Conservation (phyloP, 2,888 invertebrate genomes). For the Sceliomorpha sp. region DNA sequence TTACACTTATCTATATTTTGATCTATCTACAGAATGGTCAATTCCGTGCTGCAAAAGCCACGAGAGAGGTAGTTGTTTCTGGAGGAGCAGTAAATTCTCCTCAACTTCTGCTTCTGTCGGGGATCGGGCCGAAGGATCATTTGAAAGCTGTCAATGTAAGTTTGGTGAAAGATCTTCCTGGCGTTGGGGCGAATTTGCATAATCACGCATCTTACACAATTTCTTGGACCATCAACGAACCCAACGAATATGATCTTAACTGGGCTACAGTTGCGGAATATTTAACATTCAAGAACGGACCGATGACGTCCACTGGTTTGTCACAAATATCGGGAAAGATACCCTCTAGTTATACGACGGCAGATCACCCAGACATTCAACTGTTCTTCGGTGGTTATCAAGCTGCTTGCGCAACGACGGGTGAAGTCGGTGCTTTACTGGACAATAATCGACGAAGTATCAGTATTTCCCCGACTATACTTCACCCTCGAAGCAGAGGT, state of each 20-base stretch:
- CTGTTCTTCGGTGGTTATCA: slow-evolving; percentile 85
- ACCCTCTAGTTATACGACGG: slow-evolving; percentile 83
- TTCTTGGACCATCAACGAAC: slow-evolving; percentile 82
- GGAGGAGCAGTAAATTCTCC: slow-evolving; percentile 86
- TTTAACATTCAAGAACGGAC: slow-evolving; percentile 83
- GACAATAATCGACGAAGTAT: slow-evolving; percentile 72
- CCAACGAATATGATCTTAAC: slow-evolving; percentile 82
- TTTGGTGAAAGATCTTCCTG: slow-evolving; percentile 84
- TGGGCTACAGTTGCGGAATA: slow-evolving; percentile 85
- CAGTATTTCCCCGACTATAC: slow-evolving; percentile 83
- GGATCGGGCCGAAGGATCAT: slow-evolving; percentile 85
- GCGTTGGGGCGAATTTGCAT: slow-evolving; percentile 86
- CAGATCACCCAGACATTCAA: slow-evolving; percentile 84
- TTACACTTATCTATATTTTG: background rate
- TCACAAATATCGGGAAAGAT: slow-evolving; percentile 85
- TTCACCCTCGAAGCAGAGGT: slow-evolving; percentile 86
- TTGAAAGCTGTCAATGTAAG: slow-evolving; percentile 83
- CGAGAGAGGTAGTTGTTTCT: slow-evolving; percentile 82
- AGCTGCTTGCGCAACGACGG: slow-evolving; percentile 83
- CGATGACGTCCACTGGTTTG: slow-evolving; percentile 85
- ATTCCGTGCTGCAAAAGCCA: slow-evolving; percentile 61
- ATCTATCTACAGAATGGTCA: slow-evolving; percentile 63
- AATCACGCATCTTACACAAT: slow-evolving; percentile 85
- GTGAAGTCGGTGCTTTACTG: slow-evolving; percentile 78
- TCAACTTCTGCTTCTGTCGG: slow-evolving; percentile 85